Base-by-base conservation (phyloP, 2,888 invertebrate species). In the Nymphalis polychloros region DNA sequence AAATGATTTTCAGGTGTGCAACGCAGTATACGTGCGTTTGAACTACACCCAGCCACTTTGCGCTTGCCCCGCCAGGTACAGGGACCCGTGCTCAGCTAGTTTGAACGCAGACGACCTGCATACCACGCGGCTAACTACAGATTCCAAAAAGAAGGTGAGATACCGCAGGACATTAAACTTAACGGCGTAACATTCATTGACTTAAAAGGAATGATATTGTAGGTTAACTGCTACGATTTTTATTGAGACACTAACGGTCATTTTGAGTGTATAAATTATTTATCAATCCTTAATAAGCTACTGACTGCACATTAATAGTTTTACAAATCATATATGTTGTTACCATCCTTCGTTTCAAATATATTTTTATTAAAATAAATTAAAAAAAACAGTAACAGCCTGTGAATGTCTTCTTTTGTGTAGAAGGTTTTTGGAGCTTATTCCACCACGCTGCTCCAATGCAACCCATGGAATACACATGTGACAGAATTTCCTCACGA, bases 21-120 rank as follows among this genome's bases (percentile, higher is more conserved):
- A 97, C 87, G 98, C 98, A 1, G 97, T 98, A 72, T 98, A 98
- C 91, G 97, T 97, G 68, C 94, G 98, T 70, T 92, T 98, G 75
- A 98, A 98, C 93, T 97, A 97, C 93, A 98, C 97, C 62, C 98
- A 98, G 87, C 98, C 97, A 6, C 93, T 98, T 72, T 98, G 98
- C 89, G 97, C 97, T 72, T 98, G 98, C 89, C 97, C 98, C 59
- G 95, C 96, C 75, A 94, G 97, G 79, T 97, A 97, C 91, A 93
- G 97, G 78, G 97, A 97, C 90, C 97, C 97, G 53, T 98, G 98
- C 89, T 98, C 97, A 63, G 97, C 97, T 60, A 97, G 97, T 77
- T 93, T 97, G 77, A 96, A 97, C 90, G 95, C 97, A 74, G 97
- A 98, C 89, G 98, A 98, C 93, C 95, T 96, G 78, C 98, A 98